Percentiles rank a stretch among this genome's conserved stretches.
Conservation (phyloP, 2,113 vertebrate genomes). For the Rallus limicola region DNA sequence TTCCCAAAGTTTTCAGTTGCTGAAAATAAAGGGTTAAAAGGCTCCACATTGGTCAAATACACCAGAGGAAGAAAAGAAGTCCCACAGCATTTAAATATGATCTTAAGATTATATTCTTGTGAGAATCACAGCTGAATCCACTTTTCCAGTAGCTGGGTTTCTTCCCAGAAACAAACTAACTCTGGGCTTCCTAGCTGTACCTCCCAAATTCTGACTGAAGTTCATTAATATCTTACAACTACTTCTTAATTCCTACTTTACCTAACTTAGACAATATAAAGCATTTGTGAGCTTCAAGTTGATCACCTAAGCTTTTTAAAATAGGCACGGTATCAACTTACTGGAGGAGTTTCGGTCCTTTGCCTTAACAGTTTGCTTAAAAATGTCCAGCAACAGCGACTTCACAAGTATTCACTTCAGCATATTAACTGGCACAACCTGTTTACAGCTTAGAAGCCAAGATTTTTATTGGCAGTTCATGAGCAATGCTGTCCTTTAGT, state of each 20-base stretch:
- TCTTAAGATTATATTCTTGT: neutral
- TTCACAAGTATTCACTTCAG: neutral
- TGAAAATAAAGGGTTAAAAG: neutral
- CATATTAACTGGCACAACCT: neutral
- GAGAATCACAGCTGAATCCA: neutral
- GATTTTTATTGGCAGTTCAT: neutral
- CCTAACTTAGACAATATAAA: neutral
- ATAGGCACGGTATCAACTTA: neutral
- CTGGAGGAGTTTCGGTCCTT: neutral
- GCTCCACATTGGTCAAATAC: neutral
- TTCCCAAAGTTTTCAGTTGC: neutral
- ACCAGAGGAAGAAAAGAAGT: neutral
- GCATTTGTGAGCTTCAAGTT: neutral
- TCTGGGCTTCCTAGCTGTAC: neutral
- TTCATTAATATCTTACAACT: neutral
- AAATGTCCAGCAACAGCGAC: neutral
- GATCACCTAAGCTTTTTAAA: neutral
- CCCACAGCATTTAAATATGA: neutral
- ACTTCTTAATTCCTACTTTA: neutral
- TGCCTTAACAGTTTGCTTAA: neutral
- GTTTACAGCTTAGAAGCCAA: neutral
- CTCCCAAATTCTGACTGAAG: neutral
- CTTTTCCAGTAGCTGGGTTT: neutral
- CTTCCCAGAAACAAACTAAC: neutral
- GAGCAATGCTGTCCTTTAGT: neutral